A percentile compares a stretch with the other conserved stretches of the same genome.
These are phyloP conservation scores for Enteromius paludinosus DNA, from an alignment of 2,797 vertebrate genomes.

Conservation along the genomic window DNA sequence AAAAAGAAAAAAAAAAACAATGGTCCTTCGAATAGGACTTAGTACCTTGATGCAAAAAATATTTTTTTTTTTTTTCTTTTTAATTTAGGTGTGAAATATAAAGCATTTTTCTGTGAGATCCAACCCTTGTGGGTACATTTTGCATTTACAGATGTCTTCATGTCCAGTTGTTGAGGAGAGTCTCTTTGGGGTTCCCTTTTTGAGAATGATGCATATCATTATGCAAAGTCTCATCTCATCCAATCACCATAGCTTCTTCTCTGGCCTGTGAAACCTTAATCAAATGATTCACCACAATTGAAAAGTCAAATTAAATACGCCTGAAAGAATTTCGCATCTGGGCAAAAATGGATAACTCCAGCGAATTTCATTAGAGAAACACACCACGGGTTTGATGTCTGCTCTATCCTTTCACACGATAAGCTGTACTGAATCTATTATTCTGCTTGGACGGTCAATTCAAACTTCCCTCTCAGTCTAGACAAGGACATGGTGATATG, in stretches of 20 bases:
- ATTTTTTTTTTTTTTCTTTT: background rate
- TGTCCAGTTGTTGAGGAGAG: background rate
- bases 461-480: constrained; percentile 34
- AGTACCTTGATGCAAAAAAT: background rate
- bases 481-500: constrained; percentile 40
- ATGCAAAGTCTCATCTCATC: constrained; percentile 49
- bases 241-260: constrained; percentile 46
- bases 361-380: constrained; percentile 61
- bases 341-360: constrained; percentile 53
- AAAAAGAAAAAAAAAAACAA: background rate
- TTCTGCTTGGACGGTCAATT: constrained; percentile 42
- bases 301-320: constrained; percentile 65
- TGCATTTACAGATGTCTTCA: constrained; percentile 4
- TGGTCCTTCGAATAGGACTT: background rate
- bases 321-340: constrained; percentile 58
- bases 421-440: constrained; percentile 64
- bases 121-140: background rate
- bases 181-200: constrained; percentile 19
- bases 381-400: constrained; percentile 48
- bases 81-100: background rate
- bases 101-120: background rate
- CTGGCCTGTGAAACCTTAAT: constrained; percentile 51
- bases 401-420: constrained; percentile 54
- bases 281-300: constrained; percentile 62
- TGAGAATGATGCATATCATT: constrained; percentile 24